Evolutionary conservation across 2,113 vertebrate species (phyloP), one percentile per base, ranked within the genome.

Genomic region (Atrichornis clamosus): DNA sequence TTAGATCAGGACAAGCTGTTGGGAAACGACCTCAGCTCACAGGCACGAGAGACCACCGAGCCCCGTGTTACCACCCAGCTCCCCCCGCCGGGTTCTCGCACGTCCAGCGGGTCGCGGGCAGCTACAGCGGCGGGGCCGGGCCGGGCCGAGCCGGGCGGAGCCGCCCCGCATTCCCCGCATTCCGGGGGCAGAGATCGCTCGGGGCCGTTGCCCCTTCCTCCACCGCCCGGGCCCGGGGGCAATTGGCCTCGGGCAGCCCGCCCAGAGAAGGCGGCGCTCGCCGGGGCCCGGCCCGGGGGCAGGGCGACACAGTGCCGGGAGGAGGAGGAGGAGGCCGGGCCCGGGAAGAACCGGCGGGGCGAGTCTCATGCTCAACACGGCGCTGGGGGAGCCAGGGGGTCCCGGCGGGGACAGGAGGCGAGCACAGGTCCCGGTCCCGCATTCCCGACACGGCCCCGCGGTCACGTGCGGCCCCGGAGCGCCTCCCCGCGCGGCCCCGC

Each of bases 391-490:
- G 6, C 13, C 15, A 9, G 30, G 11, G 2, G 4, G 27, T 49
- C 50, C 44, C 59, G 7, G 14, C 32, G 15, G 46, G 32, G 2
- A 9, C 44, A 10, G 12, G 10, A 12, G 14, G 6, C 8, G 11
- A 22, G 7, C 8, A 7, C 37, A 4, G 1, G 1, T 7, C 30
- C 8, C 13, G 3, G 1, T 9, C 15, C 67, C 30, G 19, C 58
- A 20, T 72, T 52, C 56, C 47, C 80, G 32, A 47, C 56, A 32
- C 52, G 12, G 35, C 30, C 8, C n/a, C 8, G 15, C n/a, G 5
- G 46, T 91, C 92, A 91, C 95, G 81, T 82, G 88, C 46, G 4
- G 27, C 53, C 3, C 10, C 7, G 4, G 41, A 49, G 52, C 63
- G 3, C 77, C 63, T 67, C 78, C 52, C 63, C 65, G 65, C 44